These are phyloP conservation scores for Schrankia costaestrigalis DNA, from an alignment of 2,888 invertebrate species.

Conservation along the genomic window DNA sequence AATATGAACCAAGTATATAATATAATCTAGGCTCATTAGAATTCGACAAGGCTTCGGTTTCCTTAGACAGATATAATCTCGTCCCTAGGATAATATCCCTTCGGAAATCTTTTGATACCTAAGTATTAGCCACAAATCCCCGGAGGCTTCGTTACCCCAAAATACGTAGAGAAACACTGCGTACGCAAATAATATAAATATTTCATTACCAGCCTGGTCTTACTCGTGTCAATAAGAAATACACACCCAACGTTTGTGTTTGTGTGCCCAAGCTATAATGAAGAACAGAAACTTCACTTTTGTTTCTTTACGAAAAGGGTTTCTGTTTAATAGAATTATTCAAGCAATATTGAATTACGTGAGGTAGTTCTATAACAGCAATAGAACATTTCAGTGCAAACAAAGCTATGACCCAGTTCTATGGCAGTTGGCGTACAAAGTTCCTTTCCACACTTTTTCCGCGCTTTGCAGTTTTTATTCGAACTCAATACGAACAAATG, in stretches of 20 bases:
- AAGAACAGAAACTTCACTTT: neutral
- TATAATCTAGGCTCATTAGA: slow-evolving; percentile 1
- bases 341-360: slow-evolving; percentile 10
- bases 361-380: slow-evolving; percentile 5
- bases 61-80: slow-evolving; percentile 34
- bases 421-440: slow-evolving; percentile 30
- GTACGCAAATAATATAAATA: slow-evolving; percentile 22
- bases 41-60: slow-evolving; percentile 11
- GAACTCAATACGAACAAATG: slow-evolving; percentile 23
- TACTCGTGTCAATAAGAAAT: slow-evolving; percentile 15
- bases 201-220: slow-evolving; percentile 15
- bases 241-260: slow-evolving; percentile 8
- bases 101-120: slow-evolving; percentile 45
- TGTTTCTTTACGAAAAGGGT: neutral
- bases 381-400: slow-evolving; percentile 17
- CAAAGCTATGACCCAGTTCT: slow-evolving; percentile 34
- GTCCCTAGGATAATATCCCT: slow-evolving; percentile 30
- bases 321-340: too few species aligned
- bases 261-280: neutral
- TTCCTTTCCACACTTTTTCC: slow-evolving; percentile 28
- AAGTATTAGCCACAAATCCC: slow-evolving; percentile 38
- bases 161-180: slow-evolving; percentile 22
- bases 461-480: slow-evolving; percentile 21
- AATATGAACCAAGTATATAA: too few species aligned
- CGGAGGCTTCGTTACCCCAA: slow-evolving; percentile 36